Conservation (phyloP, 2,888 invertebrate genomes). For the Zhuqinia jingwanae region DNA sequence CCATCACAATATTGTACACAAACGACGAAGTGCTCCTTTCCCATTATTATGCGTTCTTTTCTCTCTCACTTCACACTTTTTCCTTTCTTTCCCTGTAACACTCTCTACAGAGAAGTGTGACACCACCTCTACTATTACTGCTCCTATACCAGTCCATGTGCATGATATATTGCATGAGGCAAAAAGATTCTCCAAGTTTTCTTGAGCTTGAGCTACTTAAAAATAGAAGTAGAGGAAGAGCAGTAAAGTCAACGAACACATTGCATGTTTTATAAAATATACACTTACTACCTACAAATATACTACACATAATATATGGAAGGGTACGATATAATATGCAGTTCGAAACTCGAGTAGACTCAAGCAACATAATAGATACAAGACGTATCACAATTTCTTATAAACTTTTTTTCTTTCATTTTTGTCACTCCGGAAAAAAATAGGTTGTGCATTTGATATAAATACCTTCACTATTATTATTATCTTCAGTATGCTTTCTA, state of each 20-base stretch:
- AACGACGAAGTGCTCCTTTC: slow-evolving; percentile 41
- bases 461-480: too few species aligned
- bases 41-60: slow-evolving; percentile 56
- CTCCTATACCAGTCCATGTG: too few species aligned
- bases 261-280: too few species aligned
- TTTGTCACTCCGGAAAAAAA: slow-evolving; percentile 11
- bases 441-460: slow-evolving; percentile 20
- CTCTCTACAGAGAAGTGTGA: background rate
- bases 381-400: background rate
- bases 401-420: background rate
- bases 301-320: background rate
- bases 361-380: slow-evolving; percentile 18
- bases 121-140: too few species aligned
- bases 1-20: slow-evolving; percentile 26
- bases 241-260: slow-evolving; percentile 26
- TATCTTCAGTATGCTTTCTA: too few species aligned
- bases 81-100: too few species aligned
- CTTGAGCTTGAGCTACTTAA: slow-evolving; percentile 53
- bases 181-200: slow-evolving; percentile 51
- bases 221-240: slow-evolving; percentile 5
- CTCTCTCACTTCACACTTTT: slow-evolving; percentile 44
- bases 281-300: too few species aligned
- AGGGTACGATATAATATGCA: background rate
- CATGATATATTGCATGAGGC: slow-evolving; percentile 67
- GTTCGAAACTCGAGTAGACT: background rate